These are phyloP conservation scores for Xestoiulus laeticollis DNA, from an alignment of 2,888 invertebrate species.

Conservation along the genomic window DNA sequence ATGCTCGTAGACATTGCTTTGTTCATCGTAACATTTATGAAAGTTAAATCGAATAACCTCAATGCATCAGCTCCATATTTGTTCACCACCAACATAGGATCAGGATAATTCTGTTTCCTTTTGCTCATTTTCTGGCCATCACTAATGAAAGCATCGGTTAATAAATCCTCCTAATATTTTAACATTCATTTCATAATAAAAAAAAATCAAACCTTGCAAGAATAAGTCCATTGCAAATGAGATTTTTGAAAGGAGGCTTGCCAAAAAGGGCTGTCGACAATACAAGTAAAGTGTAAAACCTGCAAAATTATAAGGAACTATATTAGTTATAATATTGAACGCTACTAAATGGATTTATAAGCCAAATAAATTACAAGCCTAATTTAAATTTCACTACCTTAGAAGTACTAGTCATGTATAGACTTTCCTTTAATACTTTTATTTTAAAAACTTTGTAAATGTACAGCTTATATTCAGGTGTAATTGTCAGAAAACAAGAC, in stretches of 20 bases:
- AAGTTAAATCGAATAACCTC: conserved; percentile 65
- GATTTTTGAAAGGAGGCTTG: conserved; percentile 96
- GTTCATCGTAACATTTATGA: not conserved
- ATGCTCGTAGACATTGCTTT: too few relatives aligned
- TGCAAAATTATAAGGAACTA: too few relatives aligned
- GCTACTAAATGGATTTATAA: too few relatives aligned
- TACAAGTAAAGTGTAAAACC: conserved; percentile 96
- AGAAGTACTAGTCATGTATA: too few relatives aligned
- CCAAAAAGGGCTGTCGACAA: conserved; percentile 95
- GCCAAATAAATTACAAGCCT: too few relatives aligned
- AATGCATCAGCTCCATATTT: conserved; percentile 98
- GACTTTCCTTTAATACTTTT: too few relatives aligned
- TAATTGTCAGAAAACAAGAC: not conserved
- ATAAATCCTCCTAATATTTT: too few relatives aligned
- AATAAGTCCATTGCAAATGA: conserved; percentile 95
- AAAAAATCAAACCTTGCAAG: conserved; percentile 72
- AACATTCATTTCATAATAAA: too few relatives aligned
- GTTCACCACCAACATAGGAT: conserved; percentile 87
- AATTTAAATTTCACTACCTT: too few relatives aligned
- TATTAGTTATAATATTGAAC: too few relatives aligned
- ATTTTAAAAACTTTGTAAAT: too few relatives aligned
- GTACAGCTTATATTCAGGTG: not conserved
- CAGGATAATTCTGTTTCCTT: conserved; percentile 98
- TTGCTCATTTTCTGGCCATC: conserved; percentile 99
- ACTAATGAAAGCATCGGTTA: conserved; percentile 63